Evolutionary conservation across 2,888 invertebrate genomes (phyloP), one percentile per base, ranked within the genome.

Genomic region (Nemotelus pantherinus): DNA sequence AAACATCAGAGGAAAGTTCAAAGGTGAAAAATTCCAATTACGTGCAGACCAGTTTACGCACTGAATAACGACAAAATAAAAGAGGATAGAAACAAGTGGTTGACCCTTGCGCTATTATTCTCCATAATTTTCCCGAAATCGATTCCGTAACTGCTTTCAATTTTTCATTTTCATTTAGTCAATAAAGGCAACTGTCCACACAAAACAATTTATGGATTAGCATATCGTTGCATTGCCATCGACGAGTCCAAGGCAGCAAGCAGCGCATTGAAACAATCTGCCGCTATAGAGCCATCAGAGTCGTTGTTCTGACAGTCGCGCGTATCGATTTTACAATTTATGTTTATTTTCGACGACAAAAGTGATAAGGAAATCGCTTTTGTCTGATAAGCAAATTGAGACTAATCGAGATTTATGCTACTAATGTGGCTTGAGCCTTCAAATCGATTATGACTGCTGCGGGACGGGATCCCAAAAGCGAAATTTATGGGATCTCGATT

Each of bases 301-400:
- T 25, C 25, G 25, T 25, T 25, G 25, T 25, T 25, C 25, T 25
- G 25, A 25, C 25, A 25, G 25, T 25, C 25, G 25, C 1, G 50
- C 45, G 74, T 64, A 78, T 75, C 78, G 78, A 75, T 75, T 77
- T 78, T 78, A 47, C 78, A 78, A 67, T 78, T 78, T 78, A 45
- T 75, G 68, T 41, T 48, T 67, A 64, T 77, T 77, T 65, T 72
- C 25, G 63, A 77, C 63, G 74, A 47, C 58, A 64, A 77, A 77
- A 70, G 41, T 65, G 65, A 65, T 65, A 65, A 65, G 65, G 7
- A 45, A 65, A 45, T n/a, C 47, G 47, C 47, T 65, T 47, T 3
- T 45, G 10, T 65, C 65, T 65, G 65, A 65, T 65, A 65, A 45
- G 41, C n/a, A 65, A 65, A 65, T 65, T 65, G 65, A 65, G 65